Percentiles rank a stretch among this genome's conserved stretches.
Conservation (phyloP, 2,888 invertebrate genomes). For the Sinotaia quadrata region DNA sequence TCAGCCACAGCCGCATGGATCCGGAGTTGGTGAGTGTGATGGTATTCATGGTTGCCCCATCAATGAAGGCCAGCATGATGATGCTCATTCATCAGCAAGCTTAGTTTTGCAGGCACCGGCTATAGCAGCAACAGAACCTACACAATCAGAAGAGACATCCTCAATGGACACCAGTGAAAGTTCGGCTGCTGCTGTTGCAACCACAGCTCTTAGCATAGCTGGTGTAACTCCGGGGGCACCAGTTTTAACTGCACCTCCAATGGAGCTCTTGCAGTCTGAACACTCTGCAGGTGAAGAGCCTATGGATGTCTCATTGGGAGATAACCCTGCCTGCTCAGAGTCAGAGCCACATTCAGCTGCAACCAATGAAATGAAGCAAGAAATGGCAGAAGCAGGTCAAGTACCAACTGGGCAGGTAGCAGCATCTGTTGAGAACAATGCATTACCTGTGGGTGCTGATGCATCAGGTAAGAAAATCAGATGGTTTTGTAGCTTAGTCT, state of each 20-base stretch:
- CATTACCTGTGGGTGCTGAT: not conserved
- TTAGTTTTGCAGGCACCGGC: constrained; percentile 35
- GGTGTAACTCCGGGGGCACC: not conserved
- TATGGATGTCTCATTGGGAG: constrained; percentile 7
- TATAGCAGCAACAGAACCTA: constrained; percentile 34
- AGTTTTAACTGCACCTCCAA: constrained; percentile 3
- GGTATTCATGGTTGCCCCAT: constrained; percentile 26
- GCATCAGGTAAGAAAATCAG: constrained; percentile 2
- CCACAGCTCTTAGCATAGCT: not conserved
- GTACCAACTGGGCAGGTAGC: constrained; percentile 5
- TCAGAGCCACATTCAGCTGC: constrained; percentile 28
- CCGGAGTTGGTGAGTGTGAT: not conserved
- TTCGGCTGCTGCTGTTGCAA: not conserved
- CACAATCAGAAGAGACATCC: constrained; percentile 30
- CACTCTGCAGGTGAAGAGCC: not conserved
- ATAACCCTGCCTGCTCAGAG: not conserved
- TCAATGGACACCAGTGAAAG: constrained; percentile 20
- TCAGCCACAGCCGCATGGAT: constrained; percentile 21
- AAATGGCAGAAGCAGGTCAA: constrained; percentile 19
- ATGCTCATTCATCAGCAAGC: constrained; percentile 48
- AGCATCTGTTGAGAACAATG: not conserved
- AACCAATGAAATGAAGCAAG: constrained; percentile 28
- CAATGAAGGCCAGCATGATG: constrained; percentile 13
- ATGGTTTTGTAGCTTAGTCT: no score
- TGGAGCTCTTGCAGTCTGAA: constrained; percentile 22